These are phyloP conservation scores for Brenthis daphne DNA, from an alignment of 2,888 invertebrate genomes.

Conservation along the genomic window DNA sequence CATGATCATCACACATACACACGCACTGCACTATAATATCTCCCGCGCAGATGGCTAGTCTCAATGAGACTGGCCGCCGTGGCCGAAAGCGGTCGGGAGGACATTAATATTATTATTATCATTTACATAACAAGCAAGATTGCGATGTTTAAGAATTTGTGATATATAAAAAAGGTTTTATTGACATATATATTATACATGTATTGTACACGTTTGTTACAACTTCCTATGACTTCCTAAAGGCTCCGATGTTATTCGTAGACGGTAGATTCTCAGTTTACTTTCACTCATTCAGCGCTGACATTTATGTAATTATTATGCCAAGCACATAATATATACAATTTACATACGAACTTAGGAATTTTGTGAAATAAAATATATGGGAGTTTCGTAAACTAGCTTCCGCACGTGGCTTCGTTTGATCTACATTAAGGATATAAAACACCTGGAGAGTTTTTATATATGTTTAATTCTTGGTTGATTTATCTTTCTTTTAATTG, in stretches of 20 bases:
- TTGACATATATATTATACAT: too few species aligned
- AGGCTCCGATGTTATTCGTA: not conserved
- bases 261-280: not conserved
- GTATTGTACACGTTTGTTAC: not conserved
- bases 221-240: not conserved
- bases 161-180: too few species aligned
- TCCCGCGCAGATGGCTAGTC: too few species aligned
- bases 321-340: conserved; percentile 9
- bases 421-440: not conserved
- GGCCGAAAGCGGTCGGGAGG: too few species aligned
- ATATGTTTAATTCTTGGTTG: too few species aligned
- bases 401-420: not conserved
- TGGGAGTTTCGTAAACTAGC: conserved; percentile 1
- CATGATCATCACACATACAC: too few species aligned
- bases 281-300: conserved; percentile 19
- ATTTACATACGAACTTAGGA: conserved; percentile 22
- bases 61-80: too few species aligned
- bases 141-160: too few species aligned
- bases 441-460: not conserved
- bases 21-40: too few species aligned
- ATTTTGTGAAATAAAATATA: conserved; percentile 17
- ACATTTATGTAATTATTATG: conserved; percentile 23
- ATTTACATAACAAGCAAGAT: too few species aligned
- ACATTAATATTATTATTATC: too few species aligned
- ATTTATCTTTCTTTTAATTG: too few species aligned